Percentiles rank a stretch among this genome's conserved stretches.
These are phyloP conservation scores for Oscheius sp. DNA, from an alignment of 2,888 invertebrate species.

Conservation along the genomic window DNA sequence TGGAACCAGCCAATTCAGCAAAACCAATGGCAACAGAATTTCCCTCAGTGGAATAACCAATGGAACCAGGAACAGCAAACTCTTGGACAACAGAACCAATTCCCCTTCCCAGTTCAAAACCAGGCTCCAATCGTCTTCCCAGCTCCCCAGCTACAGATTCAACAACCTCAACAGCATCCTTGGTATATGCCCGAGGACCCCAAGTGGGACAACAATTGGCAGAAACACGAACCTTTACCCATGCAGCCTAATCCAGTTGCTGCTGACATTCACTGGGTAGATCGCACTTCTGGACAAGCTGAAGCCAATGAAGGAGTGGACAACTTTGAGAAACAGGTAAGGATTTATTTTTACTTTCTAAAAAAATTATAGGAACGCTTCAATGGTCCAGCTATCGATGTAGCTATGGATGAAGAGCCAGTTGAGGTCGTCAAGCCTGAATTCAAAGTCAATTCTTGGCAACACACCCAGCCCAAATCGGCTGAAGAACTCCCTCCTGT, in stretches of 20 bases:
- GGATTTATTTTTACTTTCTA: neutral
- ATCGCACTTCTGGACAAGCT: constrained; percentile 5
- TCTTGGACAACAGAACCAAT: constrained; percentile 27
- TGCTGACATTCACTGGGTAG: constrained; percentile 24
- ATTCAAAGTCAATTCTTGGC: constrained; percentile 30
- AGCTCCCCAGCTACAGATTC: neutral
- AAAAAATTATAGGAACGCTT: constrained; percentile 29
- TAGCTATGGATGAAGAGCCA: constrained; percentile 20
- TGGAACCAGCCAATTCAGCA: neutral
- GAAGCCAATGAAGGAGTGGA: constrained; percentile 27
- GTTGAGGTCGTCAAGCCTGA: constrained; percentile 10
- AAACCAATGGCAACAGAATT: constrained; percentile 6
- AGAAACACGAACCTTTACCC: constrained; percentile 23
- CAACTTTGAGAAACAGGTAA: constrained; percentile 30
- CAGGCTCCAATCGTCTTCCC: constrained; percentile 23
- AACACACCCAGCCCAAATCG: constrained; percentile 31
- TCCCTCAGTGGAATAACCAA: constrained; percentile 10
- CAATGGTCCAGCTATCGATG: constrained; percentile 31
- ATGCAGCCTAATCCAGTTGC: constrained; percentile 32
- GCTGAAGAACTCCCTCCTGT: constrained; percentile 21
- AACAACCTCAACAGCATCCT: constrained; percentile 14
- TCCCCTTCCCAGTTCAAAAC: constrained; percentile 29
- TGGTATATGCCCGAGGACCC: constrained; percentile 32
- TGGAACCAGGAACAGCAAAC: constrained; percentile 6
- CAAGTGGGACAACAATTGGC: constrained; percentile 19